Evolutionary conservation across 1,140 invertebrate genomes (phyloP), one percentile per base, ranked within the genome.

Genomic region (Leptestheria dahalacensis): DNA sequence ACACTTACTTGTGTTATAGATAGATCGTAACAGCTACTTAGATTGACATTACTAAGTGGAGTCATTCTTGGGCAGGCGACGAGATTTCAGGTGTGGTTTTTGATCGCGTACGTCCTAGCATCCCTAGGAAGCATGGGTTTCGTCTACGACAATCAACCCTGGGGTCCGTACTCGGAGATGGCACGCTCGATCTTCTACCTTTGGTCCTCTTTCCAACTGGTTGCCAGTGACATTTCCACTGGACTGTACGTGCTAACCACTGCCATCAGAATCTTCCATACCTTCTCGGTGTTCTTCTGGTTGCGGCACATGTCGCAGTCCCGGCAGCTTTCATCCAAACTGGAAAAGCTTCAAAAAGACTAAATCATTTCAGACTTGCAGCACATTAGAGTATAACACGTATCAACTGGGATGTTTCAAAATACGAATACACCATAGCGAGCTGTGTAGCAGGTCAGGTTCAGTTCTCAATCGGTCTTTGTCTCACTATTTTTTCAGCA

Each of bases 41-140:
- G n/a, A n/a, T n/a, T n/a, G n/a, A n/a, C n/a, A n/a, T n/a, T n/a
- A n/a, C 24, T 54, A 21, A 52, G 2, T n/a, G 33, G 25, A 51
- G 15, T 58, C 23, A 2, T 6, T 66, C 77, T 78, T 21, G 69
- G 82, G 82, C 74, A 73, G 24, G 75, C 81, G 68, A 76, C 74
- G 50, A 77, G 77, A 23, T 62, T 79, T 3, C 75, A 76, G 2
- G 76, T 79, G 1, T 63, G 77, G 18, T 68, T 72, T 20, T 77
- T 78, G 65, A 75, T 82, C 0, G 57, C 75, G 23, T 84, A 84
- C 69, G 79, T 85, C 49, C 71, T 85, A 12, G 74, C 77, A 1
- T 80, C 81, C 1, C 65, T 86, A 9, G 82, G 78, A 1, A 73
- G 79, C 2, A 83, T 87, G 47, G 83, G 85, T 20, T 75, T 85